Percentiles rank a stretch among this genome's conserved stretches.
phyloP scores from a whole-genome alignment of 2,797 vertebrate species.

The Lutra lutra region DNA sequence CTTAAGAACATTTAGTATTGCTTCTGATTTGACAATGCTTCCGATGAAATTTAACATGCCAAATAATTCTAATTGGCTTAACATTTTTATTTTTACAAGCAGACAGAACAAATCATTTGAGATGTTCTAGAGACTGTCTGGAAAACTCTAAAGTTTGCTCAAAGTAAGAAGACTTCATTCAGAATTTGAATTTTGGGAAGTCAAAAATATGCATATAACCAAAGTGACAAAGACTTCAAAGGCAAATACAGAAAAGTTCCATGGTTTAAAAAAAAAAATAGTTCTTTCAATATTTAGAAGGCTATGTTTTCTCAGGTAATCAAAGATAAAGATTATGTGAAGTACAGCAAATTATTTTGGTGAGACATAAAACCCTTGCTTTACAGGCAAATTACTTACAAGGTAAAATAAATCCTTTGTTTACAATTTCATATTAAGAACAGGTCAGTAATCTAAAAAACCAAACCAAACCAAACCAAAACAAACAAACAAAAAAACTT shows the following conservation, averaged over 20 bases:
- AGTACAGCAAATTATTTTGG: neutral
- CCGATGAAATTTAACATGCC: neutral
- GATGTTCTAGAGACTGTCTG: neutral
- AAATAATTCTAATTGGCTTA: neutral
- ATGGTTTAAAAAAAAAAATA: neutral
- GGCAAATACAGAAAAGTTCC: neutral
- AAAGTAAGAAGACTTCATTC: neutral
- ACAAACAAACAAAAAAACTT: neutral
- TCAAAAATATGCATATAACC: neutral
- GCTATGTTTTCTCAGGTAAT: neutral
- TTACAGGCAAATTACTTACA: neutral
- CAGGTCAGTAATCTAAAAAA: neutral
- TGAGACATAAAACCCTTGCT: neutral
- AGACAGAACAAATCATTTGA: neutral
- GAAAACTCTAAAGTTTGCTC: neutral
- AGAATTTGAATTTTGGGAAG: neutral
- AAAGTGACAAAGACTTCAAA: neutral
- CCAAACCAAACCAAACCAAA: neutral
- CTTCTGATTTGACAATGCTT: neutral
- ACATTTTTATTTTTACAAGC: neutral
- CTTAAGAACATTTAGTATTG: neutral
- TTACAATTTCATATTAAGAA: neutral
- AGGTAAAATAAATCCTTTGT: neutral
- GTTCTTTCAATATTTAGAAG: neutral
- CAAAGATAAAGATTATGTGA: neutral